Evolutionary conservation across 2,113 vertebrate species (phyloP).

Genomic region (Aegithalos caudatus): DNA sequence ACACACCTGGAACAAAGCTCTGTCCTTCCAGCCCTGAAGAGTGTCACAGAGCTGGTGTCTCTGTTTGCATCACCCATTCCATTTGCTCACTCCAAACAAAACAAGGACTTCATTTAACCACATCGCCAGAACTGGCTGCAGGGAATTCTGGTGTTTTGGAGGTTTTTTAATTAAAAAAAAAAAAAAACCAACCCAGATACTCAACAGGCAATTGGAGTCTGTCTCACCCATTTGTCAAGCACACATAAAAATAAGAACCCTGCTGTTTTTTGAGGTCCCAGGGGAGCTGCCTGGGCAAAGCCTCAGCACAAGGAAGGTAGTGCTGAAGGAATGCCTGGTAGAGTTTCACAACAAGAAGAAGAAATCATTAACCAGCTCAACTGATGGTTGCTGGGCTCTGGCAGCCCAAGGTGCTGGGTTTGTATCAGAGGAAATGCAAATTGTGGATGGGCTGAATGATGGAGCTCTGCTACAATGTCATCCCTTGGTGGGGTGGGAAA

Average conservation of each 20-base stretch:
- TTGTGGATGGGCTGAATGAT: background rate
- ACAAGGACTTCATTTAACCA: background rate
- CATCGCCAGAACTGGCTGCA: background rate
- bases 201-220: background rate
- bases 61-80: background rate
- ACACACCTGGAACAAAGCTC: background rate
- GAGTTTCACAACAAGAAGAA: background rate
- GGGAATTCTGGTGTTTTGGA: background rate
- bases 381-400: background rate
- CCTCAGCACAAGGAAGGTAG: background rate
- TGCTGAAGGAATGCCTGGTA: background rate
- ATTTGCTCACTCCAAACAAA: background rate
- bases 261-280: background rate
- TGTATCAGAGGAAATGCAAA: background rate
- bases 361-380: background rate
- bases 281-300: background rate
- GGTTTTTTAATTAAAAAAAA: background rate
- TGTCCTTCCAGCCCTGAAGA: background rate
- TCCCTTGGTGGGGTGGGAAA: background rate
- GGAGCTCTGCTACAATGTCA: background rate
- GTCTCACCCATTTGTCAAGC: background rate
- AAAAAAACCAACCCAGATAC: accelerated
- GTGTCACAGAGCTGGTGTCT: background rate
- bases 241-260: background rate
- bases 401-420: background rate